A percentile compares a stretch with the other conserved stretches of the same genome.
These are phyloP conservation scores for Drosophila infuscata DNA, from an alignment of 2,888 invertebrate genomes.

Conservation along the genomic window DNA sequence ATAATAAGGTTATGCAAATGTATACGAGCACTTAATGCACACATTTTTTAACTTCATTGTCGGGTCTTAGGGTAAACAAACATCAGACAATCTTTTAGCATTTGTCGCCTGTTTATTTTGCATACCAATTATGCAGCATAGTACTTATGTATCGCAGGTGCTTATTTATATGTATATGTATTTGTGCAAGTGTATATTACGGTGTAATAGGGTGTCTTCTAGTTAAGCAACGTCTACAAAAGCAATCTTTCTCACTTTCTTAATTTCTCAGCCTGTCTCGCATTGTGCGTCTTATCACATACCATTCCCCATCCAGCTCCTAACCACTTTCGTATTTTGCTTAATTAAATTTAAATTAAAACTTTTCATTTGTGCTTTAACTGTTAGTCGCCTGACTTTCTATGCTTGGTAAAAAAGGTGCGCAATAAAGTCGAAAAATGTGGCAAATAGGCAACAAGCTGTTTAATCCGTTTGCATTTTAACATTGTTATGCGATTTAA, in stretches of 20 bases:
- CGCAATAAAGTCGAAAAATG: conserved; percentile 18
- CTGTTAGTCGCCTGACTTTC: not conserved
- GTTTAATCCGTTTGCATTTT: conserved; percentile 22
- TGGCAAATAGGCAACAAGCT: conserved; percentile 23
- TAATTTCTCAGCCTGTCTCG: conserved; percentile 10
- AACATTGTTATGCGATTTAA: conserved; percentile 14
- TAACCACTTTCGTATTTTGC: conserved; percentile 31
- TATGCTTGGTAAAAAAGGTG: conserved; percentile 10
- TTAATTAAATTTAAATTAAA: conserved; percentile 68
- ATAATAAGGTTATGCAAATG: not conserved
- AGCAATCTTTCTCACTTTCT: not conserved
- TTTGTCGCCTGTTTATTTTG: not conserved
- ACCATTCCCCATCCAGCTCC: not conserved
- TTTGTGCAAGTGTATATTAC: not conserved
- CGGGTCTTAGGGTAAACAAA: not conserved
- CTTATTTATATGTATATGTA: not conserved
- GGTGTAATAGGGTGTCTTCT: not conserved
- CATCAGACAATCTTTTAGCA: not conserved
- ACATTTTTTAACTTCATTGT: not conserved
- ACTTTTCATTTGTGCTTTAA: conserved; percentile 21
- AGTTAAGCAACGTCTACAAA: too few relatives aligned
- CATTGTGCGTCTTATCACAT: conserved; percentile 11
- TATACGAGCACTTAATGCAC: not conserved
- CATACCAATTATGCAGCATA: not conserved
- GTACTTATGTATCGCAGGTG: not conserved